Percentiles rank a stretch among this genome's conserved stretches.
These are phyloP conservation scores for Cepaea nemoralis DNA, from an alignment of 1,140 invertebrate species.

Conservation along the genomic window DNA sequence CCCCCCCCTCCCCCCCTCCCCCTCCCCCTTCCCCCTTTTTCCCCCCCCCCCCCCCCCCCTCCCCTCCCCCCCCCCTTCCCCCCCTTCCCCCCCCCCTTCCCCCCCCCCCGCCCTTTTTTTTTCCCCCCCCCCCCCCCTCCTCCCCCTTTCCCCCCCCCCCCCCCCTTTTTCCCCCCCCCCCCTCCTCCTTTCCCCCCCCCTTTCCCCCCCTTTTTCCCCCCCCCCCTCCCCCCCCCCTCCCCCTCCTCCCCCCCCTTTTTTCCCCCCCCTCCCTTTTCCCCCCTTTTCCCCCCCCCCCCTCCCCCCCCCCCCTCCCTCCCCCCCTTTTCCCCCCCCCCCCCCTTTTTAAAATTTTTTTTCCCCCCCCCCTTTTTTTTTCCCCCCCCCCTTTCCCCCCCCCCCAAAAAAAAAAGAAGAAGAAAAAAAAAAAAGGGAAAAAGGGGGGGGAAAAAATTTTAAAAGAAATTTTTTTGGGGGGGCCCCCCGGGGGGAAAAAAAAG, in stretches of 20 bases:
- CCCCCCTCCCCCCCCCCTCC: background rate
- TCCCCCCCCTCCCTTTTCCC: no score
- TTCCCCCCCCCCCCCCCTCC: no score
- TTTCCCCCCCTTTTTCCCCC: background rate
- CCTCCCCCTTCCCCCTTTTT: no score
- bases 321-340: background rate
- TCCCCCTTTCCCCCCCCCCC: background rate
- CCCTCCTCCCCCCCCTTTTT: background rate
- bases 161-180: background rate
- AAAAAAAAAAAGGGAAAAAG: no score
- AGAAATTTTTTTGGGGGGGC: no score
- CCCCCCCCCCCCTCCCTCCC: background rate
- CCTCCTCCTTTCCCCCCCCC: background rate
- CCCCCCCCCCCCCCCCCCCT: no score
- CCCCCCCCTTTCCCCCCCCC: background rate
- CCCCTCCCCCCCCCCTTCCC: background rate
- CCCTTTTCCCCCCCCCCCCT: background rate
- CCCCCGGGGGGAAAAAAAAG: no score
- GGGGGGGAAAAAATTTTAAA: no score
- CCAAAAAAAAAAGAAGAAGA: background rate
- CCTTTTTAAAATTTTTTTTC: background rate
- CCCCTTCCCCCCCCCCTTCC: background rate
- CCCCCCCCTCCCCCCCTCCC: no score
- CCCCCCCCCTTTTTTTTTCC: background rate
- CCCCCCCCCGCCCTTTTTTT: background rate